Evolutionary conservation across 2,888 invertebrate genomes (phyloP).

Genomic region (Lordiphosa andalusiaca): DNA sequence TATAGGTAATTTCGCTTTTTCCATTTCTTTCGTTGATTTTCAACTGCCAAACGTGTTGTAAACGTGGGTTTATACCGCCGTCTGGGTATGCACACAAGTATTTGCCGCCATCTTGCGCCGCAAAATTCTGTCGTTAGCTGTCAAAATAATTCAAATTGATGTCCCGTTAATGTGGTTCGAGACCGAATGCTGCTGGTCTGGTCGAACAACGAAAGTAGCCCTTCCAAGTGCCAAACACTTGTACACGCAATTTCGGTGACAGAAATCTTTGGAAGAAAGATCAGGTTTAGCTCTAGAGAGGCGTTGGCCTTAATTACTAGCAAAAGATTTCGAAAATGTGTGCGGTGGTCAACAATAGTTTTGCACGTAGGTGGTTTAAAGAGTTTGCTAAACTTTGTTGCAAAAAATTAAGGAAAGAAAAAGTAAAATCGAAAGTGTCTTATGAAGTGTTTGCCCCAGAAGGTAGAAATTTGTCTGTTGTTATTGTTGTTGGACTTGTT

Average conservation of each 20-base stretch:
- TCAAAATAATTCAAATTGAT: slow-evolving; percentile 65
- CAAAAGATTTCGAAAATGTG: slow-evolving; percentile 1
- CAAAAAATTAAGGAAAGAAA: too few relatives aligned
- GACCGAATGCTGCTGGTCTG: slow-evolving; percentile 13
- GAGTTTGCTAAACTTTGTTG: too few relatives aligned
- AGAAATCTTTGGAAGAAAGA: slow-evolving; percentile 12
- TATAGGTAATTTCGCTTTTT: background rate
- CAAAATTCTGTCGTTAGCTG: slow-evolving; percentile 54
- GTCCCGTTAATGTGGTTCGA: slow-evolving; percentile 48
- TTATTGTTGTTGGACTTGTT: too few relatives aligned
- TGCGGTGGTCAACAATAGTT: too few relatives aligned
- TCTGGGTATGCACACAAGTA: background rate
- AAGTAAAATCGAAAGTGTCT: too few relatives aligned
- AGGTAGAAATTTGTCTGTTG: too few relatives aligned
- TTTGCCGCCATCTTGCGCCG: slow-evolving; percentile 29
- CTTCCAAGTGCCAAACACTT: slow-evolving; percentile 18
- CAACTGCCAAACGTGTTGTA: slow-evolving; percentile 25
- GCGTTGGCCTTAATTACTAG: slow-evolving; percentile 20
- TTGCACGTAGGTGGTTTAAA: too few relatives aligned
- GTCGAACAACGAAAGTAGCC: slow-evolving; percentile 20
- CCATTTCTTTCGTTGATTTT: too few relatives aligned
- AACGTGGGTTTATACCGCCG: slow-evolving; percentile 13
- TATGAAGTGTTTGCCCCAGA: too few relatives aligned
- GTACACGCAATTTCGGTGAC: slow-evolving; percentile 9
- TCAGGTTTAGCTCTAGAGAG: slow-evolving; percentile 8